Base-by-base conservation (phyloP, 2,888 invertebrate species). In the Panzeria rudis region DNA sequence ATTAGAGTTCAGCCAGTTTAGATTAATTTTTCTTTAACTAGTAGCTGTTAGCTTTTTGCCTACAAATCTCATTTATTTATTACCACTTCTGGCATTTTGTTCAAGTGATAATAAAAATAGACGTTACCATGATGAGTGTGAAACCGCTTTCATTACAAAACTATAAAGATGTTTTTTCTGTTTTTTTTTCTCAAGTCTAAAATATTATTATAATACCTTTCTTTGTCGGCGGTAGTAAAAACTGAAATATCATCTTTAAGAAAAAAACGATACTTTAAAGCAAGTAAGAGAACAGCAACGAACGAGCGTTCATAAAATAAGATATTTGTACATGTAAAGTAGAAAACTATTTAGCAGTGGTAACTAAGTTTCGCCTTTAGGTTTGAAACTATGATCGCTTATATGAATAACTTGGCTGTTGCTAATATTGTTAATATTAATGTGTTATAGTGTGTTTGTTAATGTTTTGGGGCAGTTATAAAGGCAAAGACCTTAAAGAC, bases 171-270 rank as follows among this genome's bases (percentile, higher is more conserved):
- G 29, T 15, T 32, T 9, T 2, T 38, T 69, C 20, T 52, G n/a
- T 38, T 38, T 8, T 47, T 66, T 47, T 8, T 61, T 29, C n/a
- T 41, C 11, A 69, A 83, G 73, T 29, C 44, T 47, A 32, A 69
- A 62, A 73, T 54, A 41, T 62, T 56, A 68, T 69, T 71, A 64
- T 72, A 56, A 77, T 71, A 8, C 9, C 83, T 73, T 80, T 73
- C 83, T 77, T 83, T 77, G 77, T 85, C 79, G 85, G 85, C 79
- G 38, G 44, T 72, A 38, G 61, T 73, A 77, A 86, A 76, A 23
- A 71, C 9, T 17, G 23, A 35, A 29, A 54, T 15, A 15, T 20
- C 5, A 17, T 20, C 13, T 25, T 13, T 0, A 25, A 56, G 17
- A 11, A 50, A 54, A 44, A 52, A 80, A 72, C 50, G 66, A 80